Evolutionary conservation across 2,113 vertebrate genomes (phyloP).

Genomic region (Anolis sagrei): DNA sequence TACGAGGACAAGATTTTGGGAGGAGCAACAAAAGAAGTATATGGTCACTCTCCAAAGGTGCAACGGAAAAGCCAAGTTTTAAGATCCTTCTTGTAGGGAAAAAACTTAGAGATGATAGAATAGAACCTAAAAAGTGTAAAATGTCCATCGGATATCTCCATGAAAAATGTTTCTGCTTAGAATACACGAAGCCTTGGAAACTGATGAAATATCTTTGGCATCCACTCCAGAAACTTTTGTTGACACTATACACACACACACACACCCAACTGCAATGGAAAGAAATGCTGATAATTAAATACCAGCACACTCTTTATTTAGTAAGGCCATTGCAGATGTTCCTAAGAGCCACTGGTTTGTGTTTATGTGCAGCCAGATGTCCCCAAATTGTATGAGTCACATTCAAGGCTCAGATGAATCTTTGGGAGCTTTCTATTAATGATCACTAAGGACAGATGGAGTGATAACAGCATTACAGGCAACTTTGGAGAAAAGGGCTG

Average conservation of each 20-base stretch:
- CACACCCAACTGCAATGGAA: constrained; percentile 1
- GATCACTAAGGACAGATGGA: background rate
- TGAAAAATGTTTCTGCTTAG: too few relatives aligned
- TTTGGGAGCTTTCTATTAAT: background rate
- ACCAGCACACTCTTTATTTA: constrained; percentile 48
- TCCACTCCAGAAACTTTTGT: background rate
- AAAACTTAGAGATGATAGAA: background rate
- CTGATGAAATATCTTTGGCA: background rate
- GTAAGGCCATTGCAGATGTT: constrained; percentile 1
- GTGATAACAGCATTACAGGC: background rate
- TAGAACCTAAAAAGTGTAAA: background rate
- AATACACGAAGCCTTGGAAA: background rate
- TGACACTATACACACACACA: background rate
- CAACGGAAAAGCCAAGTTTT: too few relatives aligned
- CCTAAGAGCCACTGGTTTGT: background rate
- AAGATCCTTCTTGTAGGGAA: background rate
- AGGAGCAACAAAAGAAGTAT: too few relatives aligned
- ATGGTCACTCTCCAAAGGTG: too few relatives aligned
- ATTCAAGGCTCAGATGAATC: background rate
- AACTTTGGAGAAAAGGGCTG: too few relatives aligned
- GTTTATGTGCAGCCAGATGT: background rate
- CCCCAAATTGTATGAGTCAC: too few relatives aligned
- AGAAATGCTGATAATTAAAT: background rate
- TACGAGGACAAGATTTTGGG: too few relatives aligned
- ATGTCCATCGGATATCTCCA: background rate